A percentile compares a stretch with the other conserved stretches of the same genome.
phyloP scores from a whole-genome alignment of 2,888 invertebrate genomes.

The Diaperis boleti region DNA sequence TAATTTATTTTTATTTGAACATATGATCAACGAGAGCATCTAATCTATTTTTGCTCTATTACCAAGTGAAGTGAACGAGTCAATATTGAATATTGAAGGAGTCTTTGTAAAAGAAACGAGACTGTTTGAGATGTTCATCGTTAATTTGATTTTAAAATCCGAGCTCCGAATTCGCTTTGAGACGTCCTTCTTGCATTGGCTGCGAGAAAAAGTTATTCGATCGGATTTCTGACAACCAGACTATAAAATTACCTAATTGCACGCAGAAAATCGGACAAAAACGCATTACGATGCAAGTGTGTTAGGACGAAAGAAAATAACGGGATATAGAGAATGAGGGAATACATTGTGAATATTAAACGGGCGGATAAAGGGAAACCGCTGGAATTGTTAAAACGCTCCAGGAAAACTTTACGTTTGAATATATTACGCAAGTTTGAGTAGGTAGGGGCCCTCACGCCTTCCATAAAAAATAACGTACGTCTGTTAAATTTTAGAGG shows the following conservation, averaged over 20 bases:
- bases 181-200: slow-evolving; percentile 28
- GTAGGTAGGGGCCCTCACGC: no score
- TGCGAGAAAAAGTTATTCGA: slow-evolving; percentile 23
- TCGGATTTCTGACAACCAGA: no score
- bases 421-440: slow-evolving; percentile 31
- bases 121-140: slow-evolving; percentile 45
- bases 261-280: no score
- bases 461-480: no score
- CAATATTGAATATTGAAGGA: slow-evolving; percentile 45
- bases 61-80: slow-evolving; percentile 42
- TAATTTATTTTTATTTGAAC: no score
- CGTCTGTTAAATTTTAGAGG: no score
- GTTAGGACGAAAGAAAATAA: slow-evolving; percentile 13
- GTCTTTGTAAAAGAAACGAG: slow-evolving; percentile 45
- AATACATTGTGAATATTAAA: slow-evolving; percentile 28
- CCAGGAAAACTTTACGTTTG: slow-evolving; percentile 24
- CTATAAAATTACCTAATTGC: no score
- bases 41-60: no score
- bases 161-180: slow-evolving; percentile 38
- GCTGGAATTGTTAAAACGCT: slow-evolving; percentile 17
- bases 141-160: slow-evolving; percentile 46
- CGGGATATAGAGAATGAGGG: slow-evolving; percentile 12
- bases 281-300: no score
- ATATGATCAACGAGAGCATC: no score
- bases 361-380: slow-evolving; percentile 11